These are phyloP conservation scores for Ichneumon xanthorius DNA, from an alignment of 2,888 invertebrate species.

Conservation along the genomic window DNA sequence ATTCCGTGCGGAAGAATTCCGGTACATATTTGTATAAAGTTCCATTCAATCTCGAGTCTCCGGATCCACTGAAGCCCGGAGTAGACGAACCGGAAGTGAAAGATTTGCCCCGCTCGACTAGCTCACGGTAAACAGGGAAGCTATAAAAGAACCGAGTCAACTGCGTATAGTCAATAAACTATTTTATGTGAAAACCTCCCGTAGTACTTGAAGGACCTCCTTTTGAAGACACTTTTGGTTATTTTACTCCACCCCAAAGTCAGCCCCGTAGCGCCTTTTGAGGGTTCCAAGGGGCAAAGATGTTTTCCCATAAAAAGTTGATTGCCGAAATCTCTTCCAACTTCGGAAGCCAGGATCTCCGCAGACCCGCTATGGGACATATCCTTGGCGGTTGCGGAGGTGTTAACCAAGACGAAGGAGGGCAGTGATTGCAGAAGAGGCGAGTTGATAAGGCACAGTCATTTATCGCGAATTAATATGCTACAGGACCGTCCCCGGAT, in stretches of 20 bases:
- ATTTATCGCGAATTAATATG: conserved; percentile 77
- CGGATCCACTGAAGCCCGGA: conserved; percentile 32
- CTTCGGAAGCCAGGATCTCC: conserved; percentile 24
- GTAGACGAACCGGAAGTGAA: conserved; percentile 46
- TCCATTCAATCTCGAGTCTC: conserved; percentile 50
- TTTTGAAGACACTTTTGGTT: not conserved
- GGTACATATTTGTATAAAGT: conserved; percentile 10
- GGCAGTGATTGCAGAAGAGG: conserved; percentile 13
- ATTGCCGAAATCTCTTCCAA: conserved; percentile 44
- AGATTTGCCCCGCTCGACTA: conserved; percentile 44
- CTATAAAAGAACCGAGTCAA: not conserved
- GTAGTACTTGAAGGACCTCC: not conserved
- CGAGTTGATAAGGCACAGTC: conserved; percentile 54
- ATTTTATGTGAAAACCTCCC: conserved; percentile 6
- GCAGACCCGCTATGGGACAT: not conserved
- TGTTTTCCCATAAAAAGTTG: conserved; percentile 29
- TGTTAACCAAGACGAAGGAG: not conserved
- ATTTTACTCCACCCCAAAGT: not conserved
- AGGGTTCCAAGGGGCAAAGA: not conserved
- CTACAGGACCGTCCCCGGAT: conserved; percentile 63
- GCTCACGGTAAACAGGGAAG: conserved; percentile 24
- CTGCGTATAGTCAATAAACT: not conserved
- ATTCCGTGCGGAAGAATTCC: conserved; percentile 20
- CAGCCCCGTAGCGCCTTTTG: not conserved
- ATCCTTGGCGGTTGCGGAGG: not conserved